A percentile compares a stretch with the other conserved stretches of the same genome.
phyloP scores from a whole-genome alignment of 2,113 vertebrate genomes.

The Chionis minor region DNA sequence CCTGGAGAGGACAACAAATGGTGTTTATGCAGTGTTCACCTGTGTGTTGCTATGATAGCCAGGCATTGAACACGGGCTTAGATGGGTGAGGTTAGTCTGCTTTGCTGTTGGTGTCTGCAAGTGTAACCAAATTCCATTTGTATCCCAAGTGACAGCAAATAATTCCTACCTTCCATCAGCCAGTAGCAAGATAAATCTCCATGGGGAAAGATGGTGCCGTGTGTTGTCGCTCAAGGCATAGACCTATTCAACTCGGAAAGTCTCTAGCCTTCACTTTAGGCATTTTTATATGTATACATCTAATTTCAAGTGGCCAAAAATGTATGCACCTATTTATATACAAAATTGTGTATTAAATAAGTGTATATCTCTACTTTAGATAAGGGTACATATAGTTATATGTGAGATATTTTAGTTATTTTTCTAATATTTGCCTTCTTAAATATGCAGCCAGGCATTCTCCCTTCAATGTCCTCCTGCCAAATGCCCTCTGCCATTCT shows the following conservation, averaged over 20 bases:
- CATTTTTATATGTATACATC: rapidly evolving
- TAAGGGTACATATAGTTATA: background rate
- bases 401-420: background rate
- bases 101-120: background rate
- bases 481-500: background rate
- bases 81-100: background rate
- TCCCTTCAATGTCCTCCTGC: conserved; percentile 27
- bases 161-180: background rate
- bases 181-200: too few species aligned
- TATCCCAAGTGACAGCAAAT: background rate
- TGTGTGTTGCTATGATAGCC: background rate
- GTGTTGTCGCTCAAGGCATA: background rate
- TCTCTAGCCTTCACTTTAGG: background rate
- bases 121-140: background rate
- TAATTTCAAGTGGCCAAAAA: background rate
- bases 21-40: too few species aligned
- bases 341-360: too few species aligned
- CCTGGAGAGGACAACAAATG: background rate
- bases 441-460: conserved; percentile 55
- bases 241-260: background rate
- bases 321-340: background rate
- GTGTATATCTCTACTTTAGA: background rate
- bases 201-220: background rate
- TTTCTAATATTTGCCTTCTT: conserved; percentile 45
- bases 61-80: background rate